Conservation (phyloP, 92 coral and sea anemone species). For the Heteractis magnifica region DNA sequence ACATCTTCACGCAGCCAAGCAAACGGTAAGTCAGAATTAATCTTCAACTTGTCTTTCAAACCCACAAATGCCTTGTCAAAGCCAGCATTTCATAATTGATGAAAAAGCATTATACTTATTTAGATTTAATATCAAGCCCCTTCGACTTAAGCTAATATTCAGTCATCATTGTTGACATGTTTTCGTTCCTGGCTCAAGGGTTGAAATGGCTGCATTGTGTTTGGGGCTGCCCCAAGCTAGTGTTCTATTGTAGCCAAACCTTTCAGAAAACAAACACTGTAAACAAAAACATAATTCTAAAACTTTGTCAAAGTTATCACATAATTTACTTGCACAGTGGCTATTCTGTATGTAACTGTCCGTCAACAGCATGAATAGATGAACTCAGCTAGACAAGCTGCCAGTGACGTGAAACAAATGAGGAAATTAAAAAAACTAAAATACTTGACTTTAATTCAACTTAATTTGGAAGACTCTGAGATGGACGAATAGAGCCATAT, state of each 20-base stretch:
- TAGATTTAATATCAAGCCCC: conserved; percentile 83
- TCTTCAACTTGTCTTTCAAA: not conserved
- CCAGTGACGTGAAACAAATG: no score
- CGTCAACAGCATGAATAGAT: not conserved
- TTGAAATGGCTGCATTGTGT: conserved; percentile 47
- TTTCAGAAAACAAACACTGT: conserved; percentile 9
- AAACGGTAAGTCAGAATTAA: conserved; percentile 66
- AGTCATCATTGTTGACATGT: conserved; percentile 77
- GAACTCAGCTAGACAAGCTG: not conserved
- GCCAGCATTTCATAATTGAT: conserved; percentile 54
- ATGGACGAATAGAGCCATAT: no score
- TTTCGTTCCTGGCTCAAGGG: conserved; percentile 61
- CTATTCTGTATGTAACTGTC: not conserved
- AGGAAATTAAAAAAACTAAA: no score
- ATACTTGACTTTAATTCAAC: not conserved
- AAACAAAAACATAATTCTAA: not conserved
- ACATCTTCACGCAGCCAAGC: conserved; percentile 81
- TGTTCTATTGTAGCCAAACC: conserved; percentile 1
- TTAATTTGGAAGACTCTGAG: not conserved
- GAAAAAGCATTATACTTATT: conserved; percentile 57
- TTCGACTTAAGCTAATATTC: conserved; percentile 85
- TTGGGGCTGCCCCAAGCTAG: not conserved
- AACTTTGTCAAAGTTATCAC: conserved; percentile 12
- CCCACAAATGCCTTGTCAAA: conserved; percentile 56
- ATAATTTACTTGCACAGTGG: not conserved